phyloP scores from a whole-genome alignment of 2,888 invertebrate genomes.

The Brachynemurus nebulosus region DNA sequence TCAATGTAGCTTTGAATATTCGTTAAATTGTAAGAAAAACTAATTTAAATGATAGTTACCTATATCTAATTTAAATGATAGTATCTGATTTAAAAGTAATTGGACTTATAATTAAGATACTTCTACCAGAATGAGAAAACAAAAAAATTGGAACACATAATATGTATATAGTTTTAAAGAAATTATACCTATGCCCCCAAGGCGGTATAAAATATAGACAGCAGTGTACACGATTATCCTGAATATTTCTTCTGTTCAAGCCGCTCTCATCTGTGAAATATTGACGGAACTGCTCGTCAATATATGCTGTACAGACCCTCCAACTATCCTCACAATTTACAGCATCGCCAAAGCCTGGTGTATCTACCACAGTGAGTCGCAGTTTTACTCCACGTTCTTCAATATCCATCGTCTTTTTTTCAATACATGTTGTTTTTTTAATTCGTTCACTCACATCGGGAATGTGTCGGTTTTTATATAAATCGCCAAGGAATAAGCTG shows the following conservation, averaged over 20 bases:
- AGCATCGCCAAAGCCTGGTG: slow-evolving; percentile 91
- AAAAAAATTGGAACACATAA: too few relatives aligned
- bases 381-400: slow-evolving; percentile 87
- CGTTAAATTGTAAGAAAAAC: too few relatives aligned
- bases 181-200: slow-evolving; percentile 76
- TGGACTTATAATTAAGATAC: too few relatives aligned
- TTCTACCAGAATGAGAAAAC: too few relatives aligned
- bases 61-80: too few relatives aligned
- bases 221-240: slow-evolving; percentile 92
- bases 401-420: slow-evolving; percentile 82
- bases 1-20: too few relatives aligned
- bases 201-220: slow-evolving; percentile 92
- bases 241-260: slow-evolving; percentile 83
- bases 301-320: slow-evolving; percentile 81
- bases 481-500: slow-evolving; percentile 82
- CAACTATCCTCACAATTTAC: slow-evolving; percentile 90
- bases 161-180: too few relatives aligned
- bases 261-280: slow-evolving; percentile 90
- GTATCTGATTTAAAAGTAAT: too few relatives aligned
- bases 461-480: slow-evolving; percentile 73
- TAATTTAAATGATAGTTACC: too few relatives aligned
- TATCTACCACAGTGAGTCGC: slow-evolving; percentile 79
- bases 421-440: slow-evolving; percentile 56
- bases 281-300: slow-evolving; percentile 78
- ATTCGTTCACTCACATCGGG: slow-evolving; percentile 47